These are phyloP conservation scores for Erebia palarica DNA, from an alignment of 2,888 invertebrate genomes.

Conservation along the genomic window DNA sequence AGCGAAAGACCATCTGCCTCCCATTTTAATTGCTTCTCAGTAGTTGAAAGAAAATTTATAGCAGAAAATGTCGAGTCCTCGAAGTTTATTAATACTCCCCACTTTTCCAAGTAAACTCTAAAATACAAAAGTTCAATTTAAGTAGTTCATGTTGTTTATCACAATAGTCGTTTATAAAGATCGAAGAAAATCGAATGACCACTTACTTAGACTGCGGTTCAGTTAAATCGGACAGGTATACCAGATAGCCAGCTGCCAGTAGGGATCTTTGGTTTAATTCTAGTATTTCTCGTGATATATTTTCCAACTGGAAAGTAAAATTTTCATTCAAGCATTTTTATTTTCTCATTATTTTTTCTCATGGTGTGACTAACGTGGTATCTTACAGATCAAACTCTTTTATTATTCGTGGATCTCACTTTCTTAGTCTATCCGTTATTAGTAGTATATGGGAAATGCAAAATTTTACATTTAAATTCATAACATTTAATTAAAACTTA, in stretches of 20 bases:
- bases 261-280: slow-evolving; percentile 85
- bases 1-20: slow-evolving; percentile 92
- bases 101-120: slow-evolving; percentile 73
- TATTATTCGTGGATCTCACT: too few relatives aligned
- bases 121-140: slow-evolving; percentile 36
- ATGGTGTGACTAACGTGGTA: too few relatives aligned
- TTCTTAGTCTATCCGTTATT: too few relatives aligned
- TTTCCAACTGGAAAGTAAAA: slow-evolving; percentile 75
- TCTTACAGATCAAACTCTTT: too few relatives aligned
- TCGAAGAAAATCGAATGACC: background rate
- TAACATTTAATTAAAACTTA: too few relatives aligned
- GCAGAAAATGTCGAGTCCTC: slow-evolving; percentile 65
- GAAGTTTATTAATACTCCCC: slow-evolving; percentile 73
- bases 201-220: slow-evolving; percentile 85
- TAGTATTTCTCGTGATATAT: slow-evolving; percentile 83
- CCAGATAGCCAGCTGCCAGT: slow-evolving; percentile 89
- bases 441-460: too few relatives aligned
- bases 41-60: slow-evolving; percentile 65
- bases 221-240: slow-evolving; percentile 87
- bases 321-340: background rate
- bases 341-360: too few relatives aligned
- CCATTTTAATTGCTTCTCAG: slow-evolving; percentile 90
- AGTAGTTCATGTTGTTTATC: background rate
- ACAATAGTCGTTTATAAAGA: background rate
- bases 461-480: too few relatives aligned